Percentiles rank a stretch among this genome's conserved stretches.
phyloP scores from a whole-genome alignment of 2,797 vertebrate genomes.

The Falco concolor region DNA sequence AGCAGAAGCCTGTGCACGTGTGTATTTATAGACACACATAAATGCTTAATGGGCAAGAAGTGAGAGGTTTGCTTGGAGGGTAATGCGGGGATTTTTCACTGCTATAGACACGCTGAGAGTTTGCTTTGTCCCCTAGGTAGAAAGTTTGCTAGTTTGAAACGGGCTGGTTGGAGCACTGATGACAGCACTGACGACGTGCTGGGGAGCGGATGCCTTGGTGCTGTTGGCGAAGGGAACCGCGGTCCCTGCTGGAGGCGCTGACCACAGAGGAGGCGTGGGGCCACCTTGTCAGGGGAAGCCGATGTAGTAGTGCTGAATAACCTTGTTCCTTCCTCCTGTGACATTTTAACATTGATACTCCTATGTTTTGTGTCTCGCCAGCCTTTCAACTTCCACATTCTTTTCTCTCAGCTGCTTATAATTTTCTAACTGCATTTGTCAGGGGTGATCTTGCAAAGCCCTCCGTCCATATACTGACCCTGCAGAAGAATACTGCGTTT shows the following conservation, averaged over 20 bases:
- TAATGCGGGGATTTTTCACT: not conserved
- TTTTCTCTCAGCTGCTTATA: not conserved
- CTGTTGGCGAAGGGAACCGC: fast-evolving
- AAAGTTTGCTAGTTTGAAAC: not conserved
- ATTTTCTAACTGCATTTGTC: not conserved
- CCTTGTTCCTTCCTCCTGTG: not conserved
- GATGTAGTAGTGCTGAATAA: not conserved
- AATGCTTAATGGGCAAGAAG: not conserved
- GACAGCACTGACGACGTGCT: not conserved
- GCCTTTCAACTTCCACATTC: not conserved
- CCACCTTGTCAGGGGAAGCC: not conserved
- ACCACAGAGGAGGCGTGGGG: not conserved
- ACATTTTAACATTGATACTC: not conserved
- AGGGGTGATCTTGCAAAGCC: not conserved
- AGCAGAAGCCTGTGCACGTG: not conserved
- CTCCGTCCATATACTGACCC: not conserved
- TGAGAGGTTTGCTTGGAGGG: not conserved
- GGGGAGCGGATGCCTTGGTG: not conserved
- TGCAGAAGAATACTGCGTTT: not conserved
- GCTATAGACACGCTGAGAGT: not conserved
- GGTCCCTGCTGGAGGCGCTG: not conserved
- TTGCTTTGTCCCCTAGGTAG: not conserved
- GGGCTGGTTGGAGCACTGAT: not conserved
- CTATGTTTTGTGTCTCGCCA: not conserved
- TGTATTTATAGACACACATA: not conserved